Percentiles rank a stretch among this genome's conserved stretches.
These are phyloP conservation scores for Podarcis cretensis DNA, from an alignment of 2,113 vertebrate genomes.

Conservation along the genomic window DNA sequence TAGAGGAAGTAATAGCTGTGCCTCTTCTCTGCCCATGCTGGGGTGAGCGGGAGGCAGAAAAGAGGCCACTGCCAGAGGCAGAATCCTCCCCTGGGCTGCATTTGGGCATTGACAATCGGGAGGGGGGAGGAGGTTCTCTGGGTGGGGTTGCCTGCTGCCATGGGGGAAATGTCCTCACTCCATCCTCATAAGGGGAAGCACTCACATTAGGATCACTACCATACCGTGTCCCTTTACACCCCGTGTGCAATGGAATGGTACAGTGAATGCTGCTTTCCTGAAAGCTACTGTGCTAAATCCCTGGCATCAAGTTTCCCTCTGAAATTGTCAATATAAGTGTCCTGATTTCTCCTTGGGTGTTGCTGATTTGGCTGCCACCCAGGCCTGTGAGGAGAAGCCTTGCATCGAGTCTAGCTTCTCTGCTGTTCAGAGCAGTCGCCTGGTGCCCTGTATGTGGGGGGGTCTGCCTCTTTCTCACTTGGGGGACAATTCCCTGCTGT, in stretches of 20 bases:
- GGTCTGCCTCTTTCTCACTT: neutral
- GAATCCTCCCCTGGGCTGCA: neutral
- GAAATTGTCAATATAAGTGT: neutral
- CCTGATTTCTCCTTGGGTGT: neutral
- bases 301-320: neutral
- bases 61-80: neutral
- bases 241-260: neutral
- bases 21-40: neutral
- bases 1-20: neutral
- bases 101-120: slow-evolving; percentile 24
- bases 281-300: neutral
- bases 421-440: neutral
- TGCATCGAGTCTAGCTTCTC: slow-evolving; percentile 12
- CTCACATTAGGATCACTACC: neutral
- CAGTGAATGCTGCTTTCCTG: neutral
- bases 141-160: neutral
- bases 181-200: neutral
- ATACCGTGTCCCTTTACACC: neutral
- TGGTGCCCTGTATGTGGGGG: neutral
- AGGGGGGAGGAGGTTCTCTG: slow-evolving; percentile 5
- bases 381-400: neutral
- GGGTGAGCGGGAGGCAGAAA: neutral
- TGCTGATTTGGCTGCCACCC: neutral
- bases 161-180: neutral
- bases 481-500: neutral